Evolutionary conservation across 2,113 vertebrate species (phyloP).

Genomic region (Hipposideros armiger): DNA sequence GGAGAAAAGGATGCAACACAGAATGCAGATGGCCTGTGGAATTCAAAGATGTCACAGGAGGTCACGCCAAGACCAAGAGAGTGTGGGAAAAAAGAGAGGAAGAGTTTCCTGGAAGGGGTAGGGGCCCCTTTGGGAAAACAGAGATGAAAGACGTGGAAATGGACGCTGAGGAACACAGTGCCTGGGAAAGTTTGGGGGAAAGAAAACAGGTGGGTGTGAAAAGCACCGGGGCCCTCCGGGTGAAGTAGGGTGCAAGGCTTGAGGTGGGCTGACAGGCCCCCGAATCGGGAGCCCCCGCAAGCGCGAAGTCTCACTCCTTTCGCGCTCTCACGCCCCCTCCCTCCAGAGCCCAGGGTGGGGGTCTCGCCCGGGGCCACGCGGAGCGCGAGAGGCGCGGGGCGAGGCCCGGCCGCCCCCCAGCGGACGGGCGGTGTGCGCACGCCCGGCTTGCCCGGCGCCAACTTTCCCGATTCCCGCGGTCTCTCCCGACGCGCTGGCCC

Average conservation of each 20-base stretch:
- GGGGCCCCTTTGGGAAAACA: background rate
- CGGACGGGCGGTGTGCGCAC: background rate
- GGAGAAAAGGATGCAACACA: background rate
- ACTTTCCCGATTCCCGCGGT: slow-evolving; percentile 23
- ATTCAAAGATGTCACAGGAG: slow-evolving; percentile 70
- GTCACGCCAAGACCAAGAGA: slow-evolving; percentile 21
- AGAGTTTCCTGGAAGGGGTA: background rate
- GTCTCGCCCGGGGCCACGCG: background rate
- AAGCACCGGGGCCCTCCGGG: background rate
- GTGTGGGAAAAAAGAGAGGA: background rate
- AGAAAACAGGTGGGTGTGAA: slow-evolving; percentile 71
- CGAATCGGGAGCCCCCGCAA: fast-evolving
- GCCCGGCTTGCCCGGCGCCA: background rate
- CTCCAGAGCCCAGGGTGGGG: background rate
- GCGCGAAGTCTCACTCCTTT: background rate
- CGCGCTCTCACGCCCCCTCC: background rate
- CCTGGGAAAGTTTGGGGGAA: slow-evolving; percentile 69
- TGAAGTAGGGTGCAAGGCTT: background rate
- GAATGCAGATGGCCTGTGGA: slow-evolving; percentile 14
- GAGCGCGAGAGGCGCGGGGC: background rate
- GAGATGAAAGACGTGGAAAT: background rate
- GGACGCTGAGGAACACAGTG: background rate
- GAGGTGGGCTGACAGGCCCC: background rate
- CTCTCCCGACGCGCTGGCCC: background rate
- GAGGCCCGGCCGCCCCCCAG: slow-evolving; percentile 69